Evolutionary conservation across 2,797 vertebrate species (phyloP).

Genomic region (Carapus acus): DNA sequence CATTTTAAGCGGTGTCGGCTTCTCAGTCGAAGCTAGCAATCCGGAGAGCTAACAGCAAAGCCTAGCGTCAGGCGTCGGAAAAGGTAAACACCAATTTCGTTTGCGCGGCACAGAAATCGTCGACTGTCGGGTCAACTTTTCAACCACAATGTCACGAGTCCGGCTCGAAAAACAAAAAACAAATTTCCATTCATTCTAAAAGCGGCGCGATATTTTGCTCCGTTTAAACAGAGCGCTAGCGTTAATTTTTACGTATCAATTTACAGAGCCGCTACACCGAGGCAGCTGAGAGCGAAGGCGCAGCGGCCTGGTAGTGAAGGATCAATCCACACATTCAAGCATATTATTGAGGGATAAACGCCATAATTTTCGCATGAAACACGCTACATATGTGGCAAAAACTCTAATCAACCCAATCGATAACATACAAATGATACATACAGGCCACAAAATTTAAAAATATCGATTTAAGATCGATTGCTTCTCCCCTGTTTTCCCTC

Average conservation of each 20-base stretch:
- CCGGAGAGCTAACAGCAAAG: slow-evolving; percentile 47
- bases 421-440: slow-evolving; percentile 42
- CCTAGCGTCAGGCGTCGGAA: slow-evolving; percentile 42
- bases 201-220: slow-evolving; percentile 14
- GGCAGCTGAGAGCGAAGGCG: slow-evolving; percentile 72
- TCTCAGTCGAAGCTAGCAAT: slow-evolving; percentile 44
- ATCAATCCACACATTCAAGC: slow-evolving; percentile 64
- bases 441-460: slow-evolving; percentile 44
- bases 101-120: slow-evolving; percentile 34
- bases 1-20: slow-evolving; percentile 38
- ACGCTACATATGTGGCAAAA: slow-evolving; percentile 39
- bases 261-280: slow-evolving; percentile 67
- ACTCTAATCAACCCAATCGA: slow-evolving; percentile 48
- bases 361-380: slow-evolving; percentile 37
- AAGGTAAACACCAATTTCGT: slow-evolving; percentile 65
- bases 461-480: slow-evolving; percentile 72
- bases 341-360: slow-evolving; percentile 51
- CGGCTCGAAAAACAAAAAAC: not conserved
- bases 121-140: not conserved
- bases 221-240: slow-evolving; percentile 54
- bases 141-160: not conserved
- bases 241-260: slow-evolving; percentile 70
- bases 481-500: slow-evolving; percentile 86
- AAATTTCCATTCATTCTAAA: slow-evolving; percentile 28
- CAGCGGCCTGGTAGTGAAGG: slow-evolving; percentile 73